Evolutionary conservation across 2,113 vertebrate genomes (phyloP).

Genomic region (Erythrolamprus reginae): DNA sequence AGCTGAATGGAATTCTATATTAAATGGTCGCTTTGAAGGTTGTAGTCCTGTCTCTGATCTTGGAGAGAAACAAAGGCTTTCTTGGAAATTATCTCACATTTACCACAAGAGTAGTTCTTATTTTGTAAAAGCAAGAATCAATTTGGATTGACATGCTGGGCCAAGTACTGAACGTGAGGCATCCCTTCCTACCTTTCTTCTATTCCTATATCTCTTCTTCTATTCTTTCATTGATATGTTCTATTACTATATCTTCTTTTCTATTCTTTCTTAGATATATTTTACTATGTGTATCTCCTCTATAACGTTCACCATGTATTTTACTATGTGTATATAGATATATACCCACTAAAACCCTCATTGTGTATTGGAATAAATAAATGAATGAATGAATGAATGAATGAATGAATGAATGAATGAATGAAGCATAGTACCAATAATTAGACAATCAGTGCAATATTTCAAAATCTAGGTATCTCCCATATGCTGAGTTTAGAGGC

Average conservation of each 20-base stretch:
- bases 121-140: not conserved
- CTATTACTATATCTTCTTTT: no score
- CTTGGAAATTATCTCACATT: not conserved
- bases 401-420: no score
- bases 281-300: no score
- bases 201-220: no score
- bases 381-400: no score
- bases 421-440: no score
- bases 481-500: not conserved
- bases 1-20: not conserved
- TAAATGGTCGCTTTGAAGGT: not conserved
- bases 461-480: not conserved
- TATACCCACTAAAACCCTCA: no score
- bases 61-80: not conserved
- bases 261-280: no score
- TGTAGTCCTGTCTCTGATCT: not conserved
- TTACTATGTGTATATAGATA: no score
- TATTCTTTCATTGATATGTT: no score
- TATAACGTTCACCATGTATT: no score
- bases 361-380: no score
- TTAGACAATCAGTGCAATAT: not conserved
- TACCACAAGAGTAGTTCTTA: not conserved
- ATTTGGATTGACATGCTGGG: not conserved
- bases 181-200: not conserved
- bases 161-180: not conserved